Conservation (phyloP, 2,888 invertebrate species). For the Adelognathus sp. region DNA sequence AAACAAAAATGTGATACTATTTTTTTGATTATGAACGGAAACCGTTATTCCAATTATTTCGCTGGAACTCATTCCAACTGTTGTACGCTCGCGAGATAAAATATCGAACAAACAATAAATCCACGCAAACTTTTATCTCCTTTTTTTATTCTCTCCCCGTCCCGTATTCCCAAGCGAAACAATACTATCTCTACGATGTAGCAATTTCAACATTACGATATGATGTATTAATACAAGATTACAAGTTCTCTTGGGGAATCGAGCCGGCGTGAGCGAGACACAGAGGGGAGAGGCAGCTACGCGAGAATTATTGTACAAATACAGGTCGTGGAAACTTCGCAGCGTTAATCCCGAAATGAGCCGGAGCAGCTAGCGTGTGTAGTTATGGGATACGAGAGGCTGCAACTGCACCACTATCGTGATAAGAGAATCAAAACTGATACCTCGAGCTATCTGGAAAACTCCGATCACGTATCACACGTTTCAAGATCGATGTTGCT, state of each 20-base stretch:
- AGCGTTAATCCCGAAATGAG: constrained; percentile 42
- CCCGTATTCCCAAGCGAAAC: constrained; percentile 5
- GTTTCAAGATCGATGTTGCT: constrained; percentile 29
- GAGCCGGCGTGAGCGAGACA: neutral
- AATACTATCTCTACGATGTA: constrained; percentile 11
- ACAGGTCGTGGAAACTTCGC: constrained; percentile 29
- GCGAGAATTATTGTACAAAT: constrained; percentile 48
- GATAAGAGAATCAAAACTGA: constrained; percentile 36
- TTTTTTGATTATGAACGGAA: too few species aligned
- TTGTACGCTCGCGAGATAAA: neutral
- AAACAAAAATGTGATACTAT: too few species aligned
- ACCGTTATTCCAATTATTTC: neutral
- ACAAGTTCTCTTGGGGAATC: constrained; percentile 41
- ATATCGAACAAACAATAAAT: neutral
- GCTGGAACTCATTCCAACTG: neutral
- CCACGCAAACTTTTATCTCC: neutral
- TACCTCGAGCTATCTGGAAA: constrained; percentile 13
- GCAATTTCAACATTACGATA: constrained; percentile 40
- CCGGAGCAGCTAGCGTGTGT: constrained; percentile 23
- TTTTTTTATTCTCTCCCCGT: neutral
- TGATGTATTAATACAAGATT: constrained; percentile 39
- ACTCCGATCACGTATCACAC: constrained; percentile 41
- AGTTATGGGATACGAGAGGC: constrained; percentile 19
- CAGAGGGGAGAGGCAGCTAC: neutral
- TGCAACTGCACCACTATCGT: neutral